These are phyloP conservation scores for Echinops telfairi DNA, from an alignment of 2,113 vertebrate genomes.

Conservation along the genomic window DNA sequence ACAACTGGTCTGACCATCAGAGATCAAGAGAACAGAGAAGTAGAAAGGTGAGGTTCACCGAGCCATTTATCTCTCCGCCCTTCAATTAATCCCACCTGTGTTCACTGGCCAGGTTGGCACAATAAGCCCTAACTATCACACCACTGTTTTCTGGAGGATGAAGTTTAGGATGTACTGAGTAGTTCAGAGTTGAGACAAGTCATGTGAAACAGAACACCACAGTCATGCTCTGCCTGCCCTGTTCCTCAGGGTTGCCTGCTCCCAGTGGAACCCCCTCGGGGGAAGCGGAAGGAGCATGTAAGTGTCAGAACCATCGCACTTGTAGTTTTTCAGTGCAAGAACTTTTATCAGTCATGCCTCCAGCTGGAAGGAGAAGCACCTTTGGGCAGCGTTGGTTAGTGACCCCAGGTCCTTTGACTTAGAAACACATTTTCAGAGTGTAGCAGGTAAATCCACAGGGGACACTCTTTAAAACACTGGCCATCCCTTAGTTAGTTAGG, in stretches of 20 bases:
- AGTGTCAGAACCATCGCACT: background rate
- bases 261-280: background rate
- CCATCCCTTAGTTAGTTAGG: background rate
- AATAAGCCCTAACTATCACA: no score
- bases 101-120: no score
- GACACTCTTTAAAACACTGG: background rate
- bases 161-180: background rate
- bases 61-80: no score
- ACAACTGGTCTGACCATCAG: no score
- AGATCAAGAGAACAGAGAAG: no score
- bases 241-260: background rate
- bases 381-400: background rate
- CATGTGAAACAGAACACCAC: background rate
- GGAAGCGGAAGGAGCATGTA: background rate
- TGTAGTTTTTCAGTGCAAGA: no score
- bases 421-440: background rate
- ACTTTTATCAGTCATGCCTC: background rate
- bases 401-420: background rate
- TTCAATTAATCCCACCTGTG: no score
- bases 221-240: background rate
- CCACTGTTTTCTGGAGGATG: background rate
- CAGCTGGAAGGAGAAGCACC: background rate
- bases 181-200: background rate
- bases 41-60: no score
- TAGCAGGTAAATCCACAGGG: background rate